Evolutionary conservation across 1,140 invertebrate species (phyloP).

Genomic region (Drosophila athabasca): DNA sequence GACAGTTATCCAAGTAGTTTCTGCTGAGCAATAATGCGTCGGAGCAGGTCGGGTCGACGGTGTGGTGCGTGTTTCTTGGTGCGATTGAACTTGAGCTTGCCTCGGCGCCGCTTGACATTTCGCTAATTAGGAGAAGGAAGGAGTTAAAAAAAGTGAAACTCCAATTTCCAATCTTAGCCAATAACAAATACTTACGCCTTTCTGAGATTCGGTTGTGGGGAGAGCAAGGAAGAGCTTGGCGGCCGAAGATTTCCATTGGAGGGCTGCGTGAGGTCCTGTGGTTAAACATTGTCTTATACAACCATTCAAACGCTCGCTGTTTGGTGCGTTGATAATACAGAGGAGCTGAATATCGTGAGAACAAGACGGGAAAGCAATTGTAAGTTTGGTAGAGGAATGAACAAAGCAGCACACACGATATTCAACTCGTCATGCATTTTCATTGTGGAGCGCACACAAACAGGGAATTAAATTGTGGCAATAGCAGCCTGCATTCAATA

Average conservation of each 20-base stretch:
- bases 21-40: slow-evolving; percentile 84
- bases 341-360: slow-evolving; percentile 82
- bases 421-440: slow-evolving; percentile 80
- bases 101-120: slow-evolving; percentile 88
- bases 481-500: slow-evolving; percentile 5
- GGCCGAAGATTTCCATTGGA: slow-evolving; percentile 82
- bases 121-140: slow-evolving; percentile 37
- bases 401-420: slow-evolving; percentile 66
- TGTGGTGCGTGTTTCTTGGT: slow-evolving; percentile 90
- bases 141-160: neutral
- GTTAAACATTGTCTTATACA: slow-evolving; percentile 84
- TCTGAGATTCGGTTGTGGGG: slow-evolving; percentile 76
- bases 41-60: slow-evolving; percentile 81
- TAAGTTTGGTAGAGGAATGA: slow-evolving; percentile 29
- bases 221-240: slow-evolving; percentile 83
- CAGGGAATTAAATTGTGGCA: slow-evolving; percentile 20
- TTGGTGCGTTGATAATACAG: slow-evolving; percentile 83
- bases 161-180: neutral
- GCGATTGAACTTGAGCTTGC: slow-evolving; percentile 90
- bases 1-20: slow-evolving; percentile 87
- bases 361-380: slow-evolving; percentile 74
- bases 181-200: slow-evolving; percentile 68
- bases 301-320: slow-evolving; percentile 83
- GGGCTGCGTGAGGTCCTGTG: slow-evolving; percentile 81
- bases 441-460: slow-evolving; percentile 17